Base-by-base conservation (phyloP, 2,797 vertebrate genomes). In the Arrhamphus sclerolepis region DNA sequence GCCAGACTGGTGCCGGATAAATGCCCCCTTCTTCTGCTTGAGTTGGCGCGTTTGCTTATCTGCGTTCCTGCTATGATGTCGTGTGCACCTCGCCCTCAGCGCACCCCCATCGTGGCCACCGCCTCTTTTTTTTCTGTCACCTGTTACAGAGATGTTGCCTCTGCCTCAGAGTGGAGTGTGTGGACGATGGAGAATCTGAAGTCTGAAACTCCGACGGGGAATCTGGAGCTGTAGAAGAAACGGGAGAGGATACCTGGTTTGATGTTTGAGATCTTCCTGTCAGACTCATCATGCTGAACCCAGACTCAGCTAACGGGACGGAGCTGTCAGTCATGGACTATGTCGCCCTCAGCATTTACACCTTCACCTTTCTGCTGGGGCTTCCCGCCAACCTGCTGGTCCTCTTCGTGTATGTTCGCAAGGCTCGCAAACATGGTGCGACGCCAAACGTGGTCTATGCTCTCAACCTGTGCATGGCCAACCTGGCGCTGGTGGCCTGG, bases 401-500 rank as follows among this genome's bases (percentile, higher is more conserved):
- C 41, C 77, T 95, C 10, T 84, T 85, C 0, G 84, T 90, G 0
- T 93, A 93, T 0, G 63, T 77, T 0, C 86, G 91, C 11, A 95
- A 93, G 7, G 93, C 94, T 18, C 75, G 76, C 1, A 93, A 92
- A 66, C 89, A 58, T 0, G 91, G 92, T 0, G 77, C 94, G 77
- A 96, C 96, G 0, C 96, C 95, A 66, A 96, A 93, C 22, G 92
- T 95, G 31, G 93, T 96, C 72, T 96, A 96, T 10, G 92, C 93
- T 51, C 91, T 96, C 22, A 95, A 96, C 82, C 75, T 96, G 64
- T 93, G 93, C 60, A 18, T 91, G 46, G 93, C 95, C 26, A 95
- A 96, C 83, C 85, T 96, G 65, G 83, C 75, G 3, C 89, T 96
- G 4, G 87, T 94, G 5, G 73, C 70, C 55, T 94, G 94, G 77